Conservation (phyloP, 2,113 vertebrate species). For the Sylvicapra grimmia region DNA sequence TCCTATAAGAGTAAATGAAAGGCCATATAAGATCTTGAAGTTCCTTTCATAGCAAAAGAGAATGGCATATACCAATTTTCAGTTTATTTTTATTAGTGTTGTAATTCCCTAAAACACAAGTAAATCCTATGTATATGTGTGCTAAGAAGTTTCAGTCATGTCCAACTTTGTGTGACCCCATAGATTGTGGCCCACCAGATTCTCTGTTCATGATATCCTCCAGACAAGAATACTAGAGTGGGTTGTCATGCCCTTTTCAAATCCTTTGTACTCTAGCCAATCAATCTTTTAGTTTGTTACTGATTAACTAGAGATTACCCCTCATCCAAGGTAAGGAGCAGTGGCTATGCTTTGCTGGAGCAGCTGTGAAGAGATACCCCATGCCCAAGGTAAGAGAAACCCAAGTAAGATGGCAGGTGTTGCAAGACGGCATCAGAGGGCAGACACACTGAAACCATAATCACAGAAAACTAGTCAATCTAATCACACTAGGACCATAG, state of each 20-base stretch:
- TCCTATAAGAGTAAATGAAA: not conserved
- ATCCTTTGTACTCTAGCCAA: not conserved
- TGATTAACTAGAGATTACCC: not conserved
- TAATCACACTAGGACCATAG: no score
- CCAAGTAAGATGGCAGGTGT: no score
- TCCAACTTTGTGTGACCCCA: not conserved
- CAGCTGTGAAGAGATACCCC: no score
- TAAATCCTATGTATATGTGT: not conserved
- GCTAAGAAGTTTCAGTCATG: not conserved
- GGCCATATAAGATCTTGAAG: not conserved
- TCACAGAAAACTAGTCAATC: no score
- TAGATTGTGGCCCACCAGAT: not conserved
- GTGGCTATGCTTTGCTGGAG: no score
- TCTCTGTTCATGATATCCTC: not conserved
- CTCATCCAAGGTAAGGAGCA: no score
- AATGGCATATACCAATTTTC: not conserved
- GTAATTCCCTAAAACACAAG: not conserved
- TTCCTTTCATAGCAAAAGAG: not conserved
- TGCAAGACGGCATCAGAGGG: no score
- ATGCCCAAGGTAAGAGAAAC: no score
- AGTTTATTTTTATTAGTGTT: not conserved
- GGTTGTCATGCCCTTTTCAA: not conserved
- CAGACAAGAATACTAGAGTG: not conserved
- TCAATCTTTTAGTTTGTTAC: not conserved
- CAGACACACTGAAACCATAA: no score